A percentile compares a stretch with the other conserved stretches of the same genome.
These are phyloP conservation scores for Eupithecia subumbrata DNA, from an alignment of 2,888 invertebrate genomes.

Conservation along the genomic window DNA sequence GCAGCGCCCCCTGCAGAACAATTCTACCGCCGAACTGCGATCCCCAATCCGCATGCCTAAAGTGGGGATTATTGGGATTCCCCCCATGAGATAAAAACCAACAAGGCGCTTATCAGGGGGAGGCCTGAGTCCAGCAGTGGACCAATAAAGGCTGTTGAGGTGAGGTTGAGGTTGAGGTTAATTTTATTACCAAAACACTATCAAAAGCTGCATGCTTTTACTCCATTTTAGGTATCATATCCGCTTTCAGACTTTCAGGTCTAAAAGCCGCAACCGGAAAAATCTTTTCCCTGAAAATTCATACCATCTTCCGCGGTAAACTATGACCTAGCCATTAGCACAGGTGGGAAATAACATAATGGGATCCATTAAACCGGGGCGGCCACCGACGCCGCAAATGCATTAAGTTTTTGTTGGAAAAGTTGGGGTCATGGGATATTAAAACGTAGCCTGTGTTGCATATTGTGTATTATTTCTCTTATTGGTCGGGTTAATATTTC, in stretches of 20 bases:
- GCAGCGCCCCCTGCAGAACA: no score
- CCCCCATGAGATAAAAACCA: no score
- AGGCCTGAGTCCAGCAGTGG: no score
- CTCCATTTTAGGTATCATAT: background rate
- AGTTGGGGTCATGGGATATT: slow-evolving; percentile 38
- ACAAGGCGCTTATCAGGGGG: no score
- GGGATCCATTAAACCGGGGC: slow-evolving; percentile 75
- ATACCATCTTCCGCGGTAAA: slow-evolving; percentile 50
- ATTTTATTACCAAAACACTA: background rate
- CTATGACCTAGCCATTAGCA: slow-evolving; percentile 80
- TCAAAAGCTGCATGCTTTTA: background rate
- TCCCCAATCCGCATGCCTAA: no score
- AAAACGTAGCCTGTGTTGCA: slow-evolving; percentile 8
- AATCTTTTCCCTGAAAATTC: slow-evolving; percentile 20
- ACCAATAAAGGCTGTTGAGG: no score
- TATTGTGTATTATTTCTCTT: background rate
- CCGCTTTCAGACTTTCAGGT: background rate
- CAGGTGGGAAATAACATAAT: slow-evolving; percentile 78
- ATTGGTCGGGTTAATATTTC: slow-evolving; percentile 3
- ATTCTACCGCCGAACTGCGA: no score
- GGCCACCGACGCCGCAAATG: slow-evolving; percentile 51
- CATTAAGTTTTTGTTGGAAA: slow-evolving; percentile 62
- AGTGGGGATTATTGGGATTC: no score
- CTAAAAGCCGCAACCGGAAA: background rate
- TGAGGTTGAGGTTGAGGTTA: no score